A percentile compares a stretch with the other conserved stretches of the same genome.
phyloP scores from a whole-genome alignment of 2,113 vertebrate species.

The Cheilinus undulatus region DNA sequence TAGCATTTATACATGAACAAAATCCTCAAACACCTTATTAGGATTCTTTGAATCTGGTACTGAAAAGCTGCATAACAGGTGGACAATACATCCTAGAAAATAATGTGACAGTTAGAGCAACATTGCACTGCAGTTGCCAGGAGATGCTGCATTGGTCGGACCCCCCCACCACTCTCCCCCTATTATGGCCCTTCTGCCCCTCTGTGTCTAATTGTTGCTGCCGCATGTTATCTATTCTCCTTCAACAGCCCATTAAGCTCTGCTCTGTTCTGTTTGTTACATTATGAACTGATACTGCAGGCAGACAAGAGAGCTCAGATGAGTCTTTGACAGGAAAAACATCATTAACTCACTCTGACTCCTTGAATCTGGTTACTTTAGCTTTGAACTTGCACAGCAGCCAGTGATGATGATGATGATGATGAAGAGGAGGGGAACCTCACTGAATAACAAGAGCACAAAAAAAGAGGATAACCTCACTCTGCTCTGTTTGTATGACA shows the following conservation, averaged over 20 bases:
- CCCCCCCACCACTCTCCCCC: constrained; percentile 35
- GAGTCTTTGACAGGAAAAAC: constrained; percentile 38
- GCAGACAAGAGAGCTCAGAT: constrained; percentile 27
- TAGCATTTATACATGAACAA: not conserved
- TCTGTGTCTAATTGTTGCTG: constrained; percentile 56
- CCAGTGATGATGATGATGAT: not conserved
- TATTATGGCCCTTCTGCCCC: constrained; percentile 31
- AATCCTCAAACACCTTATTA: not conserved
- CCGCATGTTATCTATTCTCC: constrained; percentile 38
- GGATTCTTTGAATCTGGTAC: not conserved
- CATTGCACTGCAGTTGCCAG: constrained; percentile 47
- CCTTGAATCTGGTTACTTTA: constrained; percentile 37
- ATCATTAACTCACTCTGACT: constrained; percentile 29
- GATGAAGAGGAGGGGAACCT: constrained; percentile 11
- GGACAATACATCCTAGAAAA: constrained; percentile 31
- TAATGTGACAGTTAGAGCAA: constrained; percentile 41
- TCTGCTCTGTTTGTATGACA: constrained; percentile 55
- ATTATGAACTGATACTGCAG: constrained; percentile 16
- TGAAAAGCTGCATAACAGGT: constrained; percentile 22
- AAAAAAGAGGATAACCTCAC: constrained; percentile 53
- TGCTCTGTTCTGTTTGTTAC: constrained; percentile 26
- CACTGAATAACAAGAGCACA: constrained; percentile 29
- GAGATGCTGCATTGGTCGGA: constrained; percentile 44
- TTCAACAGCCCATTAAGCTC: constrained; percentile 28
- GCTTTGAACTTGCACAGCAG: constrained; percentile 49